These are phyloP conservation scores for Cydia pomonella DNA, from an alignment of 1,140 invertebrate genomes.

Conservation along the genomic window DNA sequence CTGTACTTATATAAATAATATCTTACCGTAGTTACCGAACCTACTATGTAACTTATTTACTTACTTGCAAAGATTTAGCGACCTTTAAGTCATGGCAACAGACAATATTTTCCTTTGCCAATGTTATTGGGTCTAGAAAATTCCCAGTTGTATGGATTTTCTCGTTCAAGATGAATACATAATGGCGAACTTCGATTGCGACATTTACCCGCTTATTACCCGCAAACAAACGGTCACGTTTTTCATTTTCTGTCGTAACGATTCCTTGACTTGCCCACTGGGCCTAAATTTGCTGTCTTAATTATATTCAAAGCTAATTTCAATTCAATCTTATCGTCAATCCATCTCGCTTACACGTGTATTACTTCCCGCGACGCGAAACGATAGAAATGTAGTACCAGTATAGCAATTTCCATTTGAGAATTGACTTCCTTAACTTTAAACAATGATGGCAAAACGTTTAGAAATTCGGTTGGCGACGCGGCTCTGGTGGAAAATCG, in stretches of 20 bases:
- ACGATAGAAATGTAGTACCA: not conserved
- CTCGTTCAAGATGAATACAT: conserved; percentile 15
- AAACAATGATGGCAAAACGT: conserved; percentile 19
- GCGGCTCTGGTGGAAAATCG: not conserved
- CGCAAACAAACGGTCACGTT: conserved; percentile 28
- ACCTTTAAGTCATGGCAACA: not conserved
- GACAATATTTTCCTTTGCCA: not conserved
- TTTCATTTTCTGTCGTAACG: conserved; percentile 22
- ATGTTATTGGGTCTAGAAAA: not conserved
- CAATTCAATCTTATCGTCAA: not conserved
- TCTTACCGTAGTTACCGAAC: no score
- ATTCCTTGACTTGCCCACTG: not conserved
- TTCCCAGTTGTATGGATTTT: conserved; percentile 10
- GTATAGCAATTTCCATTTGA: not conserved
- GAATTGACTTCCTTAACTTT: conserved; percentile 1
- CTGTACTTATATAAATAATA: no score
- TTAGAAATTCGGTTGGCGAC: conserved; percentile 16
- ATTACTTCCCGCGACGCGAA: not conserved
- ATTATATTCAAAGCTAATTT: not conserved
- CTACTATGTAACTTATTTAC: not conserved
- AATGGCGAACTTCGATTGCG: conserved; percentile 4
- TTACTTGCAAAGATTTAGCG: not conserved
- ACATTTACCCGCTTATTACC: conserved; percentile 6
- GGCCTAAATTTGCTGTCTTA: not conserved
- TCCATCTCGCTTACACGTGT: not conserved